These are phyloP conservation scores for Syngnathus rostellatus DNA, from an alignment of 2,797 vertebrate species.

Conservation along the genomic window DNA sequence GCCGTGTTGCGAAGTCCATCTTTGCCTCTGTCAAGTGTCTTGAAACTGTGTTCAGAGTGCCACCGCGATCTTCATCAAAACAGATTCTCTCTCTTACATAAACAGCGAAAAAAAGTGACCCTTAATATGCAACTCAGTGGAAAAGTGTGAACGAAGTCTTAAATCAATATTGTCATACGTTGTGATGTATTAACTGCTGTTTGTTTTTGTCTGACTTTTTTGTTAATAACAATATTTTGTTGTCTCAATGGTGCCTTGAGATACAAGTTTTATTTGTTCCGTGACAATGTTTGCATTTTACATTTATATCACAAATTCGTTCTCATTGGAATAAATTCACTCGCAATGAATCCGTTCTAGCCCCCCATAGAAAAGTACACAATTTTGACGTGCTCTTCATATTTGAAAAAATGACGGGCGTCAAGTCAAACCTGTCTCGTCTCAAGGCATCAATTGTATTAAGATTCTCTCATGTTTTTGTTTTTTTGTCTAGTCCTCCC, in stretches of 20 bases:
- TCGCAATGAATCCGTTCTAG: no score
- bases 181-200: constrained; percentile 41
- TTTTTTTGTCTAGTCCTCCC: not conserved
- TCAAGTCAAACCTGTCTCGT: not conserved
- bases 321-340: no score
- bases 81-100: constrained; percentile 7
- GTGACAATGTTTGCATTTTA: no score
- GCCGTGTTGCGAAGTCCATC: constrained; percentile 68
- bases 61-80: constrained; percentile 50
- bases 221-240: no score
- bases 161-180: constrained; percentile 63
- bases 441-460: not conserved
- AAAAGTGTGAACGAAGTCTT: constrained; percentile 61
- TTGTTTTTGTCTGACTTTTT: not conserved
- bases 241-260: no score
- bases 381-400: no score
- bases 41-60: constrained; percentile 52
- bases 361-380: no score
- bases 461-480: not conserved
- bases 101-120: constrained; percentile 59
- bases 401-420: no score
- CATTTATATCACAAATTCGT: no score
- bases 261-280: no score
- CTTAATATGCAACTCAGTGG: constrained; percentile 75
- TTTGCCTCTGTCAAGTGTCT: constrained; percentile 63